Base-by-base conservation (phyloP, 2,888 invertebrate genomes). In the Sturmia bella region DNA sequence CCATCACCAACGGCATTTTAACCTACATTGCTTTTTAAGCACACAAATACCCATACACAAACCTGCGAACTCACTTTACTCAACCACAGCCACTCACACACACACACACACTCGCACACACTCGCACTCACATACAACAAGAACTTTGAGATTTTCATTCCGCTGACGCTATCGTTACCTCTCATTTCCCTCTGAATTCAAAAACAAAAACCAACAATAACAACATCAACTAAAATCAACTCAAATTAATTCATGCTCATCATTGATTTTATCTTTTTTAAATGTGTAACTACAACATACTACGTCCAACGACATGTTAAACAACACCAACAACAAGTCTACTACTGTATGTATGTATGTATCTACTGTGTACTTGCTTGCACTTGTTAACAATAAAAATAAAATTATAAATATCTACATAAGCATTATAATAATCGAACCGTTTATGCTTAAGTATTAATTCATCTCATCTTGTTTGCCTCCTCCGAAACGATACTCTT, bases 231-330 rank as follows among this genome's bases (percentile, higher is more conserved):
- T 63, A 70, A 78, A 72, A 78, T 78, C 72, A 78, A 78, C 72
- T 78, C 57, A 72, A 78, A 72, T 78, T 78, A 78, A 72, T 72
- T 72, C 56, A 64, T 56, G 56, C 64, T 45, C 72, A 78, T 72
- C 78, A 72, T 78, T 78, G 70, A 78, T 72, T 78, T 50, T 57
- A 77, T 76, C 75, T 68, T 32, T 43, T 43, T 32, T 32, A 32
- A 57, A 59, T 43, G n/a, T n/a, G n/a, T n/a, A n/a, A n/a, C n/a
- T n/a, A n/a, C n/a, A n/a, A n/a, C n/a, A n/a, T n/a, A n/a, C n/a
- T n/a, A n/a, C n/a, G n/a, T n/a, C 27, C 43, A 13, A 64, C 17
- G 37, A 48, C 50, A 41, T 41, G 27, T 37, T 43, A 43, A 52
- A 52, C 52, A 61, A 9, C 21, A 45, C 15, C 21, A 54, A 54